Evolutionary conservation across 1,140 invertebrate species (phyloP), one percentile per base, ranked within the genome.

Genomic region (Drosophila mauritiana): DNA sequence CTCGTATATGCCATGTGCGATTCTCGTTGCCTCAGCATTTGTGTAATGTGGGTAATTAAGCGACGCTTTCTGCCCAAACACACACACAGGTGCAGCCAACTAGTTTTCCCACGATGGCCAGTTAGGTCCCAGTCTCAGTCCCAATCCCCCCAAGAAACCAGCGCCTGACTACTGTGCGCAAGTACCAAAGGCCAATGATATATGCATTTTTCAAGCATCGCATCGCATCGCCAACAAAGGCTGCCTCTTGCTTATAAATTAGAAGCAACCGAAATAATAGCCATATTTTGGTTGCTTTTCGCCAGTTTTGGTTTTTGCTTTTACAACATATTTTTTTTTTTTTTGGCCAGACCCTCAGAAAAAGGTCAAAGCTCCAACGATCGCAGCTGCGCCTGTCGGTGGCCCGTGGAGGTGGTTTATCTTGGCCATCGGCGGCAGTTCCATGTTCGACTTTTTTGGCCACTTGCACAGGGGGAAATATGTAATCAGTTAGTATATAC

Each of bases 21-120:
- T 85, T 88, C 83, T 88, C 48, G 74, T 73, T 77, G 78, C 69
- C 76, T 37, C 67, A 55, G 75, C 82, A 82, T 88, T 89, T 89
- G 76, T 88, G 84, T 89, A 88, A 88, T 88, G 36, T 70, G 76
- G 83, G 84, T 88, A 88, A 89, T 88, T 88, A 88, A 88, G 84
- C 83, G 84, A 40, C 72, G 64, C 83, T 70, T 70, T 70, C 61
- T 54, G 65, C 59, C 56, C 40, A 42, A n/a, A n/a, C 6, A 40
- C 39, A 43, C 3, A 20, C 52, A 46, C 54, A 63, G 43, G 45
- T 31, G 34, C 59, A 67, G 53, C 59, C 83, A 73, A 79, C 74
- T 61, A 69, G 83, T 83, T 88, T 88, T 88, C 83, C 84, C 83
- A 88, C 83, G 83, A 79, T 86, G 27, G 83, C 73, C 68, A 70